Percentiles rank a stretch among this genome's conserved stretches.
Conservation (phyloP, 2,888 invertebrate genomes). For the Carterocephalus palaemon region DNA sequence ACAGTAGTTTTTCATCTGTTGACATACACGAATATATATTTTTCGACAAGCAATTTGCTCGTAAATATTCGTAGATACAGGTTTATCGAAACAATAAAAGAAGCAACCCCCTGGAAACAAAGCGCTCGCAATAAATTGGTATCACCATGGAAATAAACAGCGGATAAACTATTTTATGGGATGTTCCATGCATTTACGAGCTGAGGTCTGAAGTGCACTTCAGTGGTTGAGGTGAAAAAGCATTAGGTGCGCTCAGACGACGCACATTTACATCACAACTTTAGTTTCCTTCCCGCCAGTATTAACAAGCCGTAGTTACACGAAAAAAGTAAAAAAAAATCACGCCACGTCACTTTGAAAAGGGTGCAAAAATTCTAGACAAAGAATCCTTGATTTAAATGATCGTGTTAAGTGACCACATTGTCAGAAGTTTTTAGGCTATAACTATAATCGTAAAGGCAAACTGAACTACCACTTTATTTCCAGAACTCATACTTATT, state of each 20-base stretch:
- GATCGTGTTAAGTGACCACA: no score
- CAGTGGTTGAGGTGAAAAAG: neutral
- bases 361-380: no score
- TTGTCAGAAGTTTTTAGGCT: no score
- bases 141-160: neutral
- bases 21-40: no score
- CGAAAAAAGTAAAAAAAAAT: slow-evolving; percentile 1
- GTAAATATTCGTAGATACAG: neutral
- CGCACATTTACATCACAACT: slow-evolving; percentile 4
- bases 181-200: slow-evolving; percentile 1
- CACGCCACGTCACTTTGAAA: neutral
- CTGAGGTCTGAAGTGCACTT: slow-evolving; percentile 3
- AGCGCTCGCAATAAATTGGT: slow-evolving; percentile 1
- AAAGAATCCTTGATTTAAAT: no score
- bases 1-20: no score
- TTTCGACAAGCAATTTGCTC: no score
- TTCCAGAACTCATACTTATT: no score
- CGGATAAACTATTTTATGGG: neutral
- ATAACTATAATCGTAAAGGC: no score
- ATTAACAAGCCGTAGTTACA: neutral
- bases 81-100: neutral
- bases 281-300: neutral
- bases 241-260: neutral
- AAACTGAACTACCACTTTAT: no score
- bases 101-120: no score